These are phyloP conservation scores for Pectinophora gossypiella DNA, from an alignment of 1,140 invertebrate species.

Conservation along the genomic window DNA sequence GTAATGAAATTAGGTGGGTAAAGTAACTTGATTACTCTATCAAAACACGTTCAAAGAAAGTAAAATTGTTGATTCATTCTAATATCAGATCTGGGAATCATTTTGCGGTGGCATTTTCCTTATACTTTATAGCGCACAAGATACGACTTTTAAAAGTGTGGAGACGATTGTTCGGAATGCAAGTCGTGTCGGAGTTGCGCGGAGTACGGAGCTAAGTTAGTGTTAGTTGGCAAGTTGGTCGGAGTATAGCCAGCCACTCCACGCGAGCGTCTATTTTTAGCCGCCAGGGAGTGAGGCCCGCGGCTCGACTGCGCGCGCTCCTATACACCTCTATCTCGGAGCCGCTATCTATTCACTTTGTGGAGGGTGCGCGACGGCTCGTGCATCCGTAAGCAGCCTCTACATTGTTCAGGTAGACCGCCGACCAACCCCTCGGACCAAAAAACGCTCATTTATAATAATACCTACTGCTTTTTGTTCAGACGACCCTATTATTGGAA, in stretches of 20 bases:
- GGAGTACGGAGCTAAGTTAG: neutral
- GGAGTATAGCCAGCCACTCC: constrained; percentile 29
- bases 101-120: no score
- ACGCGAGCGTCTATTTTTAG: constrained; percentile 65
- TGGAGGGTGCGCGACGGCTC: constrained; percentile 36
- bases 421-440: no score
- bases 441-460: neutral
- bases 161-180: neutral
- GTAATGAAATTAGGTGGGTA: no score
- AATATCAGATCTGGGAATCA: no score
- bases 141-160: no score
- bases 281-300: constrained; percentile 54
- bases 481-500: no score
- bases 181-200: neutral
- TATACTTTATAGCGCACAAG: no score
- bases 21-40: no score
- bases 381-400: constrained; percentile 55
- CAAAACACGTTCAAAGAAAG: no score
- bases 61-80: no score
- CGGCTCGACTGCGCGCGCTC: constrained; percentile 54
- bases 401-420: constrained; percentile 29
- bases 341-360: constrained; percentile 38
- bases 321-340: constrained; percentile 18
- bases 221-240: neutral
- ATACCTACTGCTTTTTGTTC: no score